A percentile compares a stretch with the other conserved stretches of the same genome.
Evolutionary conservation across 2,797 vertebrate species (phyloP).

Genomic region (Periparus ater): DNA sequence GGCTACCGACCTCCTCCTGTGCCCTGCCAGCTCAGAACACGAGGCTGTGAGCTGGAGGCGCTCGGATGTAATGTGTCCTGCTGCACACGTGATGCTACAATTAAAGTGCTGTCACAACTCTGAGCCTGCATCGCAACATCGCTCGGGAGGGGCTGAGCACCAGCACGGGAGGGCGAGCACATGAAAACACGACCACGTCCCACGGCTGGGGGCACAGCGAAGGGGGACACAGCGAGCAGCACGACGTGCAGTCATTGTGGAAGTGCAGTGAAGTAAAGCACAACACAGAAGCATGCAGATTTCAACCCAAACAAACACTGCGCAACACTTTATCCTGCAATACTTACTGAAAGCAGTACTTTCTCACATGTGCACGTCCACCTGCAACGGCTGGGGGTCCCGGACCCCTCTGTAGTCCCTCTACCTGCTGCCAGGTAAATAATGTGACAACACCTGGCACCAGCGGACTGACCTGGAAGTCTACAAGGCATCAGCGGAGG

Average conservation of each 20-base stretch:
- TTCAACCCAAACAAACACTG: background rate
- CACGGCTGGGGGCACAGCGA: background rate
- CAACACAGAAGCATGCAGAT: background rate
- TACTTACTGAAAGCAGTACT: background rate
- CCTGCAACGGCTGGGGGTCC: background rate
- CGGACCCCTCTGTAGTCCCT: background rate
- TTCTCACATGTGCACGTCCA: background rate
- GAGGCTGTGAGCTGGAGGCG: background rate
- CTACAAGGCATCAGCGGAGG: background rate
- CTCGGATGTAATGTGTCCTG: background rate
- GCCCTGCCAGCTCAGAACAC: fast-evolving
- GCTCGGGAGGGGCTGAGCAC: background rate
- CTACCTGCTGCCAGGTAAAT: background rate
- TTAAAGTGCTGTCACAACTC: background rate
- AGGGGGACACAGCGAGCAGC: background rate
- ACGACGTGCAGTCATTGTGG: fast-evolving
- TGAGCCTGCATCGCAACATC: background rate
- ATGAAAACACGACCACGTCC: background rate
- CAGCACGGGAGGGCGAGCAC: background rate
- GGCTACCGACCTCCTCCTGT: background rate
- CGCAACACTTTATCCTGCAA: background rate
- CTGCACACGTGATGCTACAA: background rate
- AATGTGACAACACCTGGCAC: background rate
- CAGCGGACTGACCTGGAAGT: constrained; percentile 12
- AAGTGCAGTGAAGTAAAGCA: background rate